Evolutionary conservation across 2,113 vertebrate species (phyloP), one percentile per base, ranked within the genome.

Genomic region (Tor tambroides): DNA sequence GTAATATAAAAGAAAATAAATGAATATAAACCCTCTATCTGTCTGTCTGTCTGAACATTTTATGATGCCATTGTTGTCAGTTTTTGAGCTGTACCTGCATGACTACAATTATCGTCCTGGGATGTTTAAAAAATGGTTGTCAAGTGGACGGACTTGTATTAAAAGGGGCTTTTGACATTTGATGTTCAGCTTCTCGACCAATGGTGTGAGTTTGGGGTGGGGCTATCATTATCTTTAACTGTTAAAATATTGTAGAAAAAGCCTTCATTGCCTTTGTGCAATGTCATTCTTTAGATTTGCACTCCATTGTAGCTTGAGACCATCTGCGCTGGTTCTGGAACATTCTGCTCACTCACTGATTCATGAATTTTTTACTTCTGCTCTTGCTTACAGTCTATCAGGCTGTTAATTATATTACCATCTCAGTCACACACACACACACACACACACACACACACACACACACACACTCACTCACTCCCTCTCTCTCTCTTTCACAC

Each of bases 251-350:
- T 82, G 5, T 17, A 5, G 23, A 43, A 46, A 11, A 17, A 46
- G n/a, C 5, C 26, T 82, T 67, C 11, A 76, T 76, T 38, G 38
- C 23, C 38, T 41, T 28, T 28, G 4, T 67, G 80, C 80, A 67
- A 28, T 30, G 59, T 61, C 67, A 74, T 32, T 72, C 67, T 63
- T 32, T 28, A 65, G n/a, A 46, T 81, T 2, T 61, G 6, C 21
- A 1, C 59, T 46, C 59, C 3, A 8, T 43, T 82, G 15, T 80
- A 19, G 21, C 10, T 11, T 80, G 2, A 49, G 23, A 49, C 38
- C 49, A 84, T 74, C 46, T 59, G 61, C 32, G 74, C 51, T 19
- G 26, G 19, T 85, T 89, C 88, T 85, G 41, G 85, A 89, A 87
- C 19, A 30, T 87, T 89, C 85, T 76, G 49, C 11, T 75, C 54